Percentiles rank a stretch among this genome's conserved stretches.
These are phyloP conservation scores for Pseudeuparius sepicola DNA, from an alignment of 2,888 invertebrate species.

Conservation along the genomic window DNA sequence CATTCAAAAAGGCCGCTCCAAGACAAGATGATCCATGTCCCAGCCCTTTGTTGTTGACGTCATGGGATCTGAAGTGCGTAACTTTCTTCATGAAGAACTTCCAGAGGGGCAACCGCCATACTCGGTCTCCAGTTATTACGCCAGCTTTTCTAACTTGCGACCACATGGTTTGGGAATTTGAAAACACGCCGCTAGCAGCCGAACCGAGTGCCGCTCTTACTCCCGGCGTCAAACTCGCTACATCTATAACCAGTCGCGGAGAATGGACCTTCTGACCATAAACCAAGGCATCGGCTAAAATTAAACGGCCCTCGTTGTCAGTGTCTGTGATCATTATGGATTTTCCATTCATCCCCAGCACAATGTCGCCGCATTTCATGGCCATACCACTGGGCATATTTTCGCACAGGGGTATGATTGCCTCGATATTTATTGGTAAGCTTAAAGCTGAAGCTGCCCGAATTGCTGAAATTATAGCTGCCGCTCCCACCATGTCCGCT, in stretches of 20 bases:
- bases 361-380: constrained; percentile 44
- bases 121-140: constrained; percentile 47
- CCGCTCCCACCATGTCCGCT: constrained; percentile 55
- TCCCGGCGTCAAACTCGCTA: constrained; percentile 58
- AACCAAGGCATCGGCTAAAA: constrained; percentile 35
- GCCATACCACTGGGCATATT: constrained; percentile 50
- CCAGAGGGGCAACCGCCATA: constrained; percentile 54
- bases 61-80: constrained; percentile 34
- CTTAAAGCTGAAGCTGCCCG: constrained; percentile 44
- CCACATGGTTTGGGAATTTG: constrained; percentile 45
- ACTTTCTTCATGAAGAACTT: constrained; percentile 43
- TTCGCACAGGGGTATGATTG: constrained; percentile 39
- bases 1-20: constrained; percentile 39
- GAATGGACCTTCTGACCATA: constrained; percentile 41
- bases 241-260: constrained; percentile 54
- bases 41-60: constrained; percentile 37
- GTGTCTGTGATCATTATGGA: constrained; percentile 53
- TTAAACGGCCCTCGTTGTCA: constrained; percentile 43
- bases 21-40: constrained; percentile 36
- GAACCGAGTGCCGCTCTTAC: constrained; percentile 45
- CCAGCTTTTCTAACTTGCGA: constrained; percentile 44
- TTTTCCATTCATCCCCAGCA: constrained; percentile 46
- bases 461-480: constrained; percentile 45
- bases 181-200: constrained; percentile 45
- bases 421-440: constrained; percentile 45